Conservation (phyloP, 2,888 invertebrate species). For the Dastarcus helophoroides region DNA sequence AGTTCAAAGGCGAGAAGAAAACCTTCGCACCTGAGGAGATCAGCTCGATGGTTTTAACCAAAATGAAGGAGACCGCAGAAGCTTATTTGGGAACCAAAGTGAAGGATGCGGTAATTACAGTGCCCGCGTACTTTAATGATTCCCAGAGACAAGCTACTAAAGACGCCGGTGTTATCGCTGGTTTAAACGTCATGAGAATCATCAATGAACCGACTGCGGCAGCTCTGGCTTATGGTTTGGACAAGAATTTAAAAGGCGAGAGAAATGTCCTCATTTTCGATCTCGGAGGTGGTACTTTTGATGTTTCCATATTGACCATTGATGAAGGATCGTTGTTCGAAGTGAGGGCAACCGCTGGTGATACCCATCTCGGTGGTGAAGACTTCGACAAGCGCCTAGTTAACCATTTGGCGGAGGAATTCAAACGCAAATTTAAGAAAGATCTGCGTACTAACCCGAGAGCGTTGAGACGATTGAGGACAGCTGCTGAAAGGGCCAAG, state of each 20-base stretch:
- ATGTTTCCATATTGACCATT: conserved; percentile 70
- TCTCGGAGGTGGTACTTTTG: conserved; percentile 55
- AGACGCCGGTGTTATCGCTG: conserved; percentile 61
- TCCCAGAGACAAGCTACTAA: conserved; percentile 72
- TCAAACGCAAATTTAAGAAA: conserved; percentile 58
- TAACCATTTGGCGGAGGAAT: conserved; percentile 48
- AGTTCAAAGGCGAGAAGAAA: conserved; percentile 51
- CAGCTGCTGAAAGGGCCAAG: conserved; percentile 73
- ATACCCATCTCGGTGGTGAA: conserved; percentile 72
- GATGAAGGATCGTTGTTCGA: conserved; percentile 66
- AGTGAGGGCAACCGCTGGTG: conserved; percentile 69
- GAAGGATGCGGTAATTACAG: conserved; percentile 65
- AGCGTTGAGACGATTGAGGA: conserved; percentile 56
- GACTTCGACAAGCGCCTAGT: conserved; percentile 47
- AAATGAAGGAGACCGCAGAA: conserved; percentile 59
- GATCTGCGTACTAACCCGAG: conserved; percentile 54
- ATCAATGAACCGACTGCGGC: conserved; percentile 74
- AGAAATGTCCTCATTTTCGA: conserved; percentile 46
- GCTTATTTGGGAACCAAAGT: conserved; percentile 56
- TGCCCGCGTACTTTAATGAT: too few species aligned
- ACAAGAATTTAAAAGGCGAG: conserved; percentile 31
- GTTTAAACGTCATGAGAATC: conserved; percentile 66
- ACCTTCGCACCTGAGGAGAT: conserved; percentile 58
- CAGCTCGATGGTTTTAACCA: conserved; percentile 53
- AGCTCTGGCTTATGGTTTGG: conserved; percentile 45